Evolutionary conservation across 2,797 vertebrate genomes (phyloP), one percentile per base, ranked within the genome.

Genomic region (Chelon labrosus): DNA sequence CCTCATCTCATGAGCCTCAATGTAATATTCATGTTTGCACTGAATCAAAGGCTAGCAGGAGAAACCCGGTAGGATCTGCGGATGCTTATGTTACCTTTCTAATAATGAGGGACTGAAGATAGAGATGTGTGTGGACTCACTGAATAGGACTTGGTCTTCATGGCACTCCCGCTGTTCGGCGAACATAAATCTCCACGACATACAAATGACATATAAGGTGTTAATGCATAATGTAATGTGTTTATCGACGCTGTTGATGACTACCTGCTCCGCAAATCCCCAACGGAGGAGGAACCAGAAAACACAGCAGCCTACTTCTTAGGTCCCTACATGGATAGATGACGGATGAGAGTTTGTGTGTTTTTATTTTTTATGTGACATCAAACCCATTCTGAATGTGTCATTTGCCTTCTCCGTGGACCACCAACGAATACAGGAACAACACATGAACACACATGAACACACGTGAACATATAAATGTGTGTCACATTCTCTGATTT

Each of bases 11-110:
- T 65, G 58, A 74, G 73, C 37, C 69, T 75, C 56, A 6, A 75
- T 89, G 70, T 61, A 85, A 86, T 78, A 86, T 91, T 90, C 85
- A 90, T 83, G 77, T 86, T 53, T 47, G 35, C 1, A 46, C 11
- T 59, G 79, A 80, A 72, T 62, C 1, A 61, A 76, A 75, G 53
- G 49, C n/a, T 4, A 55, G 35, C 46, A 62, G 61, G 63, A 79
- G 67, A 70, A 31, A 79, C 57, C 69, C 52, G 57, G 53, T 68
- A 83, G 78, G 70, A 79, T 60, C 17, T 73, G 70, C 22, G 80
- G 75, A 86, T 64, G 56, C 80, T 70, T 73, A 60, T 70, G 54
- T 77, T 83, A 76, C 72, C 51, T 82, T 83, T 76, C 66, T 77
- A 41, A 59, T 67, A 59, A 84, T 57, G 56, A 79, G 56, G 41